Conservation (phyloP, 2,113 vertebrate species). For the Zosterops borbonicus region DNA sequence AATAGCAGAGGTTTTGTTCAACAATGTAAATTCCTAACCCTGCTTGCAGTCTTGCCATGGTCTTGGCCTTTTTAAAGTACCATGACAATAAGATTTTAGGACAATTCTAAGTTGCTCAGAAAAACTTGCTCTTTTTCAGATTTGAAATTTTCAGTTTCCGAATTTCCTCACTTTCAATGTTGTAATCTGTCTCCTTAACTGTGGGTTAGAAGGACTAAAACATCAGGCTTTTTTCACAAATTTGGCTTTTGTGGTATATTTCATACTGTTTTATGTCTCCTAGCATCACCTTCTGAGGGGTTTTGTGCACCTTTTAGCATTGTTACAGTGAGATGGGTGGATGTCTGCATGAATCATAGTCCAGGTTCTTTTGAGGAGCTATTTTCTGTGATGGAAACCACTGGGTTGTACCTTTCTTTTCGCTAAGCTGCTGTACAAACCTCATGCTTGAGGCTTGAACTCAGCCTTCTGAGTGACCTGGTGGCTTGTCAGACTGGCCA, state of each 20-base stretch:
- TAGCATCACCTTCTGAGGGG: neutral
- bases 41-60: neutral
- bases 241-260: neutral
- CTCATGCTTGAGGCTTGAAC: neutral
- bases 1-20: neutral
- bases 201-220: neutral
- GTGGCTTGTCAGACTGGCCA: fast-evolving
- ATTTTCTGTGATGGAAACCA: neutral
- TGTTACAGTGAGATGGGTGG: neutral
- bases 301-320: neutral
- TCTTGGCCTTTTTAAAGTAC: neutral
- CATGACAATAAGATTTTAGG: neutral
- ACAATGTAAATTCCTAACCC: neutral
- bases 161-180: neutral
- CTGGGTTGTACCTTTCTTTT: neutral
- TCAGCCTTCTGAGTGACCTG: neutral
- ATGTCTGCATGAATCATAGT: neutral
- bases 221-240: neutral
- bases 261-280: neutral
- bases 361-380: neutral
- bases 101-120: neutral
- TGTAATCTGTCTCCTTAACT: neutral
- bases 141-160: neutral
- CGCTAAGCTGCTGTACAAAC: neutral
- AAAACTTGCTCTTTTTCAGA: neutral